Conservation (phyloP, 2,888 invertebrate species). For the Ophonus ardosiacus region DNA sequence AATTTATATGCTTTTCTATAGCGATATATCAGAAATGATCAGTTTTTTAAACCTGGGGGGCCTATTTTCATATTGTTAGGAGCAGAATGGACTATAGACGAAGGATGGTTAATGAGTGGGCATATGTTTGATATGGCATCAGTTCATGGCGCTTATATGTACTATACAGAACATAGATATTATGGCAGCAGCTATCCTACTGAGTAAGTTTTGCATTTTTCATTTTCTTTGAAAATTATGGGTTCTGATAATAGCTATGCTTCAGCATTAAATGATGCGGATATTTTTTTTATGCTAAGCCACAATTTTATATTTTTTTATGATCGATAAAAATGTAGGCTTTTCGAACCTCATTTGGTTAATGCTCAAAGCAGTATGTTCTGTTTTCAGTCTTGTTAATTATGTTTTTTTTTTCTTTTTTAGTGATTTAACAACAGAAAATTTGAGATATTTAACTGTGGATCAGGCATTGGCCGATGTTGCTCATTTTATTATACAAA, state of each 20-base stretch:
- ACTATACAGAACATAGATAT: slow-evolving; percentile 89
- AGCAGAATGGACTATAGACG: slow-evolving; percentile 85
- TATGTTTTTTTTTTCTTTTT: background rate
- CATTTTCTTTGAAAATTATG: background rate
- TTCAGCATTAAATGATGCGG: no score
- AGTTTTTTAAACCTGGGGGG: slow-evolving; percentile 76
- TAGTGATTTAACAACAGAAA: slow-evolving; percentile 72
- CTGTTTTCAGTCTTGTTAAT: background rate
- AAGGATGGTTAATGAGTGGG: slow-evolving; percentile 79
- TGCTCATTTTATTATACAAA: slow-evolving; percentile 80
- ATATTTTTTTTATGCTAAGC: no score
- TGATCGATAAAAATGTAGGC: no score
- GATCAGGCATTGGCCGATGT: slow-evolving; percentile 84
- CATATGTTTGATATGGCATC: slow-evolving; percentile 81
- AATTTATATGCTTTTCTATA: slow-evolving; percentile 67
- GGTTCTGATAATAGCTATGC: no score
- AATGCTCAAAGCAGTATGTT: no score
- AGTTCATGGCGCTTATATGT: slow-evolving; percentile 80
- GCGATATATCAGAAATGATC: slow-evolving; percentile 78
- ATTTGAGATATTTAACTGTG: slow-evolving; percentile 80
- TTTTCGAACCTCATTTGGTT: no score
- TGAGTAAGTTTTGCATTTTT: slow-evolving; percentile 77
- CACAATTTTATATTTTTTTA: no score
- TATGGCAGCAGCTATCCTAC: slow-evolving; percentile 87
- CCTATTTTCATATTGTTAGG: slow-evolving; percentile 84